Conservation (phyloP, 2,888 invertebrate genomes). For the Petrolisthes cinctipes region DNA sequence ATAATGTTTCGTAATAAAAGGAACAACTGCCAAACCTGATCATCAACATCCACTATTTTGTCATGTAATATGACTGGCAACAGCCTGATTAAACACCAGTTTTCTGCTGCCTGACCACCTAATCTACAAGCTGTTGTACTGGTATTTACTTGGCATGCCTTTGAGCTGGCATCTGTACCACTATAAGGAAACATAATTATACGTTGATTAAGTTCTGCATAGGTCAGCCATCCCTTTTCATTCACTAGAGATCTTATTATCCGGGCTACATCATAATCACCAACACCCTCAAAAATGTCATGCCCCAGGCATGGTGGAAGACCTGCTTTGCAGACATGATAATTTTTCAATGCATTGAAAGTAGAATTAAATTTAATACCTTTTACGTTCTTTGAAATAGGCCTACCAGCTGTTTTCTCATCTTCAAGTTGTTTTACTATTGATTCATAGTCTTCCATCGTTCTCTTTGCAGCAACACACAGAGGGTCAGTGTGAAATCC, state of each 20-base stretch:
- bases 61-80: slow-evolving; percentile 19
- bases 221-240: slow-evolving; percentile 16
- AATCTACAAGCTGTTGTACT: slow-evolving; percentile 5
- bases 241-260: slow-evolving; percentile 9
- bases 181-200: slow-evolving; percentile 10
- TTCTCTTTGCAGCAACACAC: slow-evolving; percentile 19
- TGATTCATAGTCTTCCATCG: background rate
- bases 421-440: background rate
- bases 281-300: slow-evolving; percentile 28
- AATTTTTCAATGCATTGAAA: slow-evolving; percentile 32
- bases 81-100: slow-evolving; percentile 26
- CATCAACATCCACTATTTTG: slow-evolving; percentile 17
- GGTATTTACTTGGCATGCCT: slow-evolving; percentile 10
- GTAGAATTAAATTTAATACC: slow-evolving; percentile 33
- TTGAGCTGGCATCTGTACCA: slow-evolving; percentile 27
- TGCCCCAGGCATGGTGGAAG: slow-evolving; percentile 23
- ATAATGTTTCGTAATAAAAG: slow-evolving; percentile 21
- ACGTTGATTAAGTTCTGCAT: slow-evolving; percentile 32
- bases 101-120: slow-evolving; percentile 26
- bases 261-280: background rate
- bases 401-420: too few species aligned
- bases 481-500: slow-evolving; percentile 31
- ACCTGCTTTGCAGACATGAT: slow-evolving; percentile 26
- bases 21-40: slow-evolving; percentile 7
- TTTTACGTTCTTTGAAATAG: slow-evolving; percentile 1